Base-by-base conservation (phyloP, 2,797 vertebrate species). In the Hephaestus fuliginosus region DNA sequence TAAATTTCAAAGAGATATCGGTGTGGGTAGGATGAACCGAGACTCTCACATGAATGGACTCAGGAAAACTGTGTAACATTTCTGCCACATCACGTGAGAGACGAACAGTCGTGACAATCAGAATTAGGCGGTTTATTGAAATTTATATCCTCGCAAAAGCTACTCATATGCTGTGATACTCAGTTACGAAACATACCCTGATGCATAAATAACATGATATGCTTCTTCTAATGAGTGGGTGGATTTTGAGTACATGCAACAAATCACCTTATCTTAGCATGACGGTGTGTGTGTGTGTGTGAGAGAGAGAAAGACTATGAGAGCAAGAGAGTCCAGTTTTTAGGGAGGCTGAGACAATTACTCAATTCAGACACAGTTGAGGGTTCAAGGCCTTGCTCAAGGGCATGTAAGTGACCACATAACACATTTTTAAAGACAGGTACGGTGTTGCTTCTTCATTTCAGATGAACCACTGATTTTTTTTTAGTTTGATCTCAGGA, bases 231-330 rank as follows among this genome's bases (percentile, higher is more conserved):
- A 74, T 88, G 85, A 77, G 65, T 65, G 71, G 67, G 68, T 71
- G 69, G 79, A 82, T 87, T 83, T 70, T 74, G 80, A 84, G 71
- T 43, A 58, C 80, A 90, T 79, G 72, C 61, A 85, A 80, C 60
- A 92, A 91, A 92, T 91, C 88, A 90, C 25, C 82, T 84, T 87
- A 92, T 92, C 83, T 88, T 68, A 48, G 49, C 49, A 55, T 46
- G 74, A 41, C 43, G 43, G 58, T 69, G 65, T 62, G 53, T 46
- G 49, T 28, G 46, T 56, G 30, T 17, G 36, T 18, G 52, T 18
- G 46, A 13, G 44, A 18, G 39, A 58, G 39, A 9, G 18, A 69
- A 33, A 70, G 25, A 43, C 25, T 33, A 33, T 33, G n/a, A n/a
- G 28, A 51, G 44, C 33, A 46, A 65, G 5, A 18, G 20, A 22